These are phyloP conservation scores for Pelecanus crispus DNA, from an alignment of 2,113 vertebrate genomes.

Conservation along the genomic window DNA sequence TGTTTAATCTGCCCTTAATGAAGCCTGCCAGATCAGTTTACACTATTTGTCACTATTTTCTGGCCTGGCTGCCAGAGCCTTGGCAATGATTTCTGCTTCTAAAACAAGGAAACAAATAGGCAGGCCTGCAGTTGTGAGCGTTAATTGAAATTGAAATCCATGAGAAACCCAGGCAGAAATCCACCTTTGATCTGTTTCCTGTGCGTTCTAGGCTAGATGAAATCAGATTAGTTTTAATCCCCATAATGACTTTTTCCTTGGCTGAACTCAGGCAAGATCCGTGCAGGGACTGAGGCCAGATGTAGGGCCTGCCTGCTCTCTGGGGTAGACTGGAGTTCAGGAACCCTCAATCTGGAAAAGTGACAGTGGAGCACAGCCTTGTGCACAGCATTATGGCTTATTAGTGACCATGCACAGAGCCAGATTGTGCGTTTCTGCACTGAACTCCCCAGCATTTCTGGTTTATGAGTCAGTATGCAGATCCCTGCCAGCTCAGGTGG, in stretches of 20 bases:
- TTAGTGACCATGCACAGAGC: background rate
- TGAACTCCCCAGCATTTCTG: background rate
- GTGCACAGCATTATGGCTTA: background rate
- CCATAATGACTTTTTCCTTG: constrained; percentile 4
- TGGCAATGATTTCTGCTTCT: constrained; percentile 8
- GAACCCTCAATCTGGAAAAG: background rate
- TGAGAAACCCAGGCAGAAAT: constrained; percentile 8
- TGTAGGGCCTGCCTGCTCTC: background rate
- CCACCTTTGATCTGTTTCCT: constrained; percentile 24
- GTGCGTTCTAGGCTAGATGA: constrained; percentile 4
- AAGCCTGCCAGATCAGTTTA: constrained; percentile 35
- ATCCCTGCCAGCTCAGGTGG: background rate
- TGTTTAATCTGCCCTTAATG: constrained; percentile 51
- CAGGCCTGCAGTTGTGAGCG: background rate
- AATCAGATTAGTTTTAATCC: constrained; percentile 43
- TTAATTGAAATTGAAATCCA: constrained; percentile 23
- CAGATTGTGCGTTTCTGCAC: background rate
- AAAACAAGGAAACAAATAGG: background rate
- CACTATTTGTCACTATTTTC: constrained; percentile 43
- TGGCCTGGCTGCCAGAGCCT: background rate
- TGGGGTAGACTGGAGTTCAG: background rate
- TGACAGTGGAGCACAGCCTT: background rate
- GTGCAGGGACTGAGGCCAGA: background rate
- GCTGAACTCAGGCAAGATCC: background rate
- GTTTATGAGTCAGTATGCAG: background rate